phyloP scores from a whole-genome alignment of 2,113 vertebrate species.

The Phyllopteryx taeniolatus region DNA sequence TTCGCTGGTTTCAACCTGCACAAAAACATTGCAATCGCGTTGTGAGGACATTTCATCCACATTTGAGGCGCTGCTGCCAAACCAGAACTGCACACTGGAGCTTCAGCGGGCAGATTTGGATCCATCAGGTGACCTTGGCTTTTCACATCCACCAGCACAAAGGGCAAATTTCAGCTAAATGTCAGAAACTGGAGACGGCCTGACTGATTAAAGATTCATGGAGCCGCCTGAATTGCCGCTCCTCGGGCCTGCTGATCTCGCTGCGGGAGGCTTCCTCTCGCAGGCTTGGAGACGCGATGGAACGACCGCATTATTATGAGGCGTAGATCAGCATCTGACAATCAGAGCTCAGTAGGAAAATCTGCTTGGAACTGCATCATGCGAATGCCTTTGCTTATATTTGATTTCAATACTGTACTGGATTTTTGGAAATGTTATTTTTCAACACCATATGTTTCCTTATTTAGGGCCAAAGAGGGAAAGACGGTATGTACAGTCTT shows the following conservation, averaged over 20 bases:
- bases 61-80: not conserved
- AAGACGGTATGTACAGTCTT: not conserved
- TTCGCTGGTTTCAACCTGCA: not conserved
- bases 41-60: not conserved
- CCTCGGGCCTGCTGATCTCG: slow-evolving; percentile 55
- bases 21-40: not conserved
- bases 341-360: slow-evolving; percentile 23
- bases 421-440: not conserved
- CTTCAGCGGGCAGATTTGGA: slow-evolving; percentile 38
- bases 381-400: slow-evolving; percentile 7
- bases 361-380: not conserved
- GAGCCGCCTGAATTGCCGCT: slow-evolving; percentile 53
- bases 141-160: slow-evolving; percentile 46
- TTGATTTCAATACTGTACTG: not conserved
- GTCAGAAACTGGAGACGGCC: slow-evolving; percentile 73
- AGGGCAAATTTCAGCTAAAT: slow-evolving; percentile 74
- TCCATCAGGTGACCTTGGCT: slow-evolving; percentile 60
- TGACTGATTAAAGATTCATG: slow-evolving; percentile 79
- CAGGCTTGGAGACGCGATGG: slow-evolving; percentile 41
- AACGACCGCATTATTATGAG: slow-evolving; percentile 30
- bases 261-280: slow-evolving; percentile 54
- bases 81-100: slow-evolving; percentile 12
- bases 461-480: not conserved
- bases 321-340: slow-evolving; percentile 46
- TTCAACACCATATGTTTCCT: not conserved